Evolutionary conservation across 2,113 vertebrate species (phyloP), one percentile per base, ranked within the genome.

Genomic region (Perca schrenkii): DNA sequence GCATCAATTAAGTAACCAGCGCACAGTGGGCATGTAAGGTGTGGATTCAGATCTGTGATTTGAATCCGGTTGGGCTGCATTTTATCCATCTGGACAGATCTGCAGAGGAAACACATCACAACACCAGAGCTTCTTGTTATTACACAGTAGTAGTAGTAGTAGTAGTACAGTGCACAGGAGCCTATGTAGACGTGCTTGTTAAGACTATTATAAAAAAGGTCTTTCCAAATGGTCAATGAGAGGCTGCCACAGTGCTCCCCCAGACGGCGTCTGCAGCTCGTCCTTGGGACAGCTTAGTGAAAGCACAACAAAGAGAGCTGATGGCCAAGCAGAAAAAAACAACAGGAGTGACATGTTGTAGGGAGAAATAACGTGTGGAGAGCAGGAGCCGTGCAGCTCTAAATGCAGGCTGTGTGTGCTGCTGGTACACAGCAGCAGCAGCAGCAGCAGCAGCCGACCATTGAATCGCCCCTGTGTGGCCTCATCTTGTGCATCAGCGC

Each of bases 1-100:
- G 97, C 98, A 28, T 99, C 98, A 1, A 99, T 97, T 93, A 99
- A 97, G 93, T 99, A 99, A 1, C 98, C 98, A 11, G 97, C 97
- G 12, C 97, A 99, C 77, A 99, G 92, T 61, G 97, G 97, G 79
- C 90, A 93, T 47, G 93, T 95, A 70, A 95, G 94, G 73, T 95
- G 93, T 19, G 93, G 91, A 75, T 95, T 95, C 73, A 95, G 84
- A 66, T 95, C 95, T 76, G 95, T 95, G 89, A 95, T 95, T 89
- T 95, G 95, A 56, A 95, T 92, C 86, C 93, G 93, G 83, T 93
- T 95, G 67, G 95, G 94, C 90, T 95, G 95, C 95, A 95, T 95
- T 83, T 94, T 95, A 83, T 94, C 93, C 93, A 94, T 94, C 86
- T 90, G 89, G 89, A 74, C 84, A 69, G 84, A 92, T 91, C 93